Base-by-base conservation (phyloP, 2,113 vertebrate species). In the Callipepla squamata region DNA sequence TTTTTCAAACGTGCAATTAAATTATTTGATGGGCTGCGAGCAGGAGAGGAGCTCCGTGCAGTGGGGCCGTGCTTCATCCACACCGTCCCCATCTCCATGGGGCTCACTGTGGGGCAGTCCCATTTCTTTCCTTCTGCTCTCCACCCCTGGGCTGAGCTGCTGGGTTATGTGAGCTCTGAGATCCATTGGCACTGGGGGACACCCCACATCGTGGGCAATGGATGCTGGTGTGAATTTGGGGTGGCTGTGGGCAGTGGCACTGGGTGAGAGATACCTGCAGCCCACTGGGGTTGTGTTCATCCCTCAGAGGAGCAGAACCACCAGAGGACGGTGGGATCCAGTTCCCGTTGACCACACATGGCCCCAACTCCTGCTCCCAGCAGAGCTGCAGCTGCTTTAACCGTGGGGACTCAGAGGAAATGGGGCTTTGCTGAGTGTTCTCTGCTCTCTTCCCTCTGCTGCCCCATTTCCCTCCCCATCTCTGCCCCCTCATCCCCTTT, bases 91-190 rank as follows among this genome's bases (percentile, higher is more conserved):
- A n/a, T 42, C 42, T 13, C 22, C 34, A 40, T 9, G 25, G 36
- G 10, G 8, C 58, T 61, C 61, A 2, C 7, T 40, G 38, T 36
- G 38, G 38, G 14, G 16, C 61, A 28, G 25, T 13, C 25, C n/a
- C 0, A 2, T 53, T 38, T 44, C 19, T 85, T 47, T 22, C 5
- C 26, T 51, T 14, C 6, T 15, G 20, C 78, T 72, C 51, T 26
- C 14, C 59, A 32, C 4, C 30, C 51, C 40, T 1, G 1, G 1
- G 3, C 5, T 1, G 5, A 12, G 45, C 57, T 76, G 44, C 17
- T 0, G 2, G 58, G 11, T 55, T 47, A 1, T 11, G 1, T 0
- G 2, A 62, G 45, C 50, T 44, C 65, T 25, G 13, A 61, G 81
- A 30, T 44, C 13, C 14, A 4, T n/a, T 4, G 21, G 62, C 72